Evolutionary conservation across 2,888 invertebrate genomes (phyloP), one percentile per base, ranked within the genome.

Genomic region (Stratiomys singularior): DNA sequence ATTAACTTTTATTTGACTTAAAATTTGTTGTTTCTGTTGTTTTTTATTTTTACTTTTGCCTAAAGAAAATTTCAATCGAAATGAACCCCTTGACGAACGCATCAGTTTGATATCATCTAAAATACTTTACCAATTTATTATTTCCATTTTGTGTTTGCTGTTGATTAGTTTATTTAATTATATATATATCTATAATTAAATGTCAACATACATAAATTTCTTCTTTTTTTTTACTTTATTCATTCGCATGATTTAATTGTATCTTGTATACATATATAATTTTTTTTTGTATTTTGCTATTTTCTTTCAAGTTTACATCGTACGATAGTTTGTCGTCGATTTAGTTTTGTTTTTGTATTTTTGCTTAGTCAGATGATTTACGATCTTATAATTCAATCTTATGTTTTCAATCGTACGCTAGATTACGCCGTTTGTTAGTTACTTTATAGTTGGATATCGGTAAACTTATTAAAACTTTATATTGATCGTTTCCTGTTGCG

Each of bases 131-230:
- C 30, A 25, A 67, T n/a, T n/a, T n/a, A n/a, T n/a, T n/a, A 37
- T 44, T 77, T 46, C 30, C 76, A 47, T 77, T 60, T 72, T 72
- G 64, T 76, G 76, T 76, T 46, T 46, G 25, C 66, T 80, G 63
- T 76, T 67, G 44, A 30, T 80, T 67, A 74, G 63, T 79, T 78
- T 66, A 69, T 79, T 78, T 80, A 80, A 77, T 78, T 80, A 77
- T 79, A 78, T 78, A 77, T 77, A 30, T 76, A 28, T 76, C 27
- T 78, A 76, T 76, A 37, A 56, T 46, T 78, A 66, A 28, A 25
- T 74, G 77, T 78, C 78, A 78, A 78, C 78, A 78, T 78, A 78
- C 77, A 78, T 78, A 78, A 78, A 78, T 69, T 78, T 74, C 72
- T 21, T 5, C 52, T 78, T 27, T 27, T 46, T 47, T 27, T 46